These are phyloP conservation scores for Leistus spinibarbis DNA, from an alignment of 2,888 invertebrate species.

Conservation along the genomic window DNA sequence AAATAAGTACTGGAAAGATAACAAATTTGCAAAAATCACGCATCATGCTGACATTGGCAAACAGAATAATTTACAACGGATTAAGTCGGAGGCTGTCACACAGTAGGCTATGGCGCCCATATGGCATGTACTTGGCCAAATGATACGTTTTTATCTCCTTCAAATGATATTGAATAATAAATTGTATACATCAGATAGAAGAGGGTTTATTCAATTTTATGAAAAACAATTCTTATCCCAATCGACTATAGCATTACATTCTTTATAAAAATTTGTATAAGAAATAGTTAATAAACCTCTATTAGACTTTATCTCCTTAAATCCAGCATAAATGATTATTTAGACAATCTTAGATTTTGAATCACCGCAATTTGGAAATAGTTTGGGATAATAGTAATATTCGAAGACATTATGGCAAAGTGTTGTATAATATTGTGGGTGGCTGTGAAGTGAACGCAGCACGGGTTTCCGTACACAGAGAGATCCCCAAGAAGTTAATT, in stretches of 20 bases:
- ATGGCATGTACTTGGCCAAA: not conserved
- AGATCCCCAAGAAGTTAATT: slow-evolving; percentile 44
- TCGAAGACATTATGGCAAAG: not conserved
- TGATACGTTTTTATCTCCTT: not conserved
- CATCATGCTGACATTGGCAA: not conserved
- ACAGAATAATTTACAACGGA: slow-evolving; percentile 27
- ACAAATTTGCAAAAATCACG: slow-evolving; percentile 1
- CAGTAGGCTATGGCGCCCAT: slow-evolving; percentile 10
- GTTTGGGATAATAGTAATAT: not conserved
- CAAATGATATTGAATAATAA: not conserved
- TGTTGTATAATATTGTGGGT: not conserved
- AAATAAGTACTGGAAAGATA: slow-evolving; percentile 9
- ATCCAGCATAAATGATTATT: too few relatives aligned
- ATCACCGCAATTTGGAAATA: too few relatives aligned
- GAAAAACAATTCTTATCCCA: too few relatives aligned
- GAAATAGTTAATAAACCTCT: too few relatives aligned
- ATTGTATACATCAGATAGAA: not conserved
- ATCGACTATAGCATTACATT: too few relatives aligned
- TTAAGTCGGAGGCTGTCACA: slow-evolving; percentile 8
- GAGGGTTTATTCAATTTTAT: too few relatives aligned
- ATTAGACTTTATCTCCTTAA: too few relatives aligned
- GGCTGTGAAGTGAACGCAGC: not conserved
- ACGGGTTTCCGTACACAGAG: not conserved
- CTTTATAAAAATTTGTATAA: too few relatives aligned
- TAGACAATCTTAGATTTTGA: too few relatives aligned